Conservation (phyloP, 2,113 vertebrate genomes). For the Cochlearius cochlearius region DNA sequence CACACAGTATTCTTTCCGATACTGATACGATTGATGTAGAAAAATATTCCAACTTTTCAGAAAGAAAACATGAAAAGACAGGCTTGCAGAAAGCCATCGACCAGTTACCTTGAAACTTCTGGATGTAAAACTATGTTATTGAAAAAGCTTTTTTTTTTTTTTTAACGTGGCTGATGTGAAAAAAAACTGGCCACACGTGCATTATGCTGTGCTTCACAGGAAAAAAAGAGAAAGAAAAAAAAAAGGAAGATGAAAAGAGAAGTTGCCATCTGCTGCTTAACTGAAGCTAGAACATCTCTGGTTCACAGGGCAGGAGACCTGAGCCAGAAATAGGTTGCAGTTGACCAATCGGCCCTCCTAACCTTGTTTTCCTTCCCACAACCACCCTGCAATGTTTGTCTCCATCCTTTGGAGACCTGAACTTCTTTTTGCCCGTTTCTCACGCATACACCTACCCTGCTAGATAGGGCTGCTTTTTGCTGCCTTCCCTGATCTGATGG, state of each 20-base stretch:
- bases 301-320: background rate
- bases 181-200: background rate
- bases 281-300: background rate
- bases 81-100: background rate
- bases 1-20: background rate
- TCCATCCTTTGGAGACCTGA: background rate
- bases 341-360: background rate
- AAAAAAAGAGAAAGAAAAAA: background rate
- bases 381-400: background rate
- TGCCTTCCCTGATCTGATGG: background rate
- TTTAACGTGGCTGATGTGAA: accelerated
- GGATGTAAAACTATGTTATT: background rate
- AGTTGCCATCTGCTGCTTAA: background rate
- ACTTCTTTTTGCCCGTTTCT: background rate
- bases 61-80: background rate
- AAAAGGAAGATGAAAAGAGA: background rate
- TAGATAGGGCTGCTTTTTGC: background rate
- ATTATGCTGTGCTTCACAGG: background rate
- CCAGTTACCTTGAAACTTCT: background rate
- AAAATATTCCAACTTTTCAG: background rate
- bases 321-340: background rate
- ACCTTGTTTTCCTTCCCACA: background rate
- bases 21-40: background rate
- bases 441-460: accelerated
- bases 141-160: background rate